These are phyloP conservation scores for Selenia dentaria DNA, from an alignment of 2,888 invertebrate species.

Conservation along the genomic window DNA sequence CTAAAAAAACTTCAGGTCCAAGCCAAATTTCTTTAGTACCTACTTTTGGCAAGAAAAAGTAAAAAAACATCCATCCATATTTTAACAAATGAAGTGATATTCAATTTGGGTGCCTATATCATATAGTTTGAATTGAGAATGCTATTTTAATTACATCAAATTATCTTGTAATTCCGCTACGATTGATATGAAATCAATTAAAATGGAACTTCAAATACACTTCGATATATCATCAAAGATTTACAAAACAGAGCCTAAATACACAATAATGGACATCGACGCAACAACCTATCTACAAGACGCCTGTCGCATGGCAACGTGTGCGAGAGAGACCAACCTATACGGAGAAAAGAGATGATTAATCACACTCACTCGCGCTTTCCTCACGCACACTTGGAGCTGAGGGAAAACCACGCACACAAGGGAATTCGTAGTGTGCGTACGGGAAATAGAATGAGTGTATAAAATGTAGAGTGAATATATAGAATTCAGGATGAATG, in stretches of 20 bases:
- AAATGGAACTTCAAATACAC: constrained; percentile 26
- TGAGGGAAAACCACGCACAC: constrained; percentile 43
- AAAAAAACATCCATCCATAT: no score
- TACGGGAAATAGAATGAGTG: constrained; percentile 41
- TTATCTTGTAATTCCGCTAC: no score
- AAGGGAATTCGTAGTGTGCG: constrained; percentile 34
- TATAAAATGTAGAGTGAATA: constrained; percentile 32
- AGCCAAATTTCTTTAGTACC: no score
- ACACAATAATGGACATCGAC: constrained; percentile 68
- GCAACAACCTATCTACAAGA: constrained; percentile 50
- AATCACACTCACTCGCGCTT: constrained; percentile 30
- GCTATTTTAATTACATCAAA: no score
- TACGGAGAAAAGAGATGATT: constrained; percentile 41
- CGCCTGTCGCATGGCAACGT: constrained; percentile 30
- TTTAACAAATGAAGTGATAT: no score
- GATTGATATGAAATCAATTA: constrained; percentile 28
- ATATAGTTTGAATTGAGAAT: no score
- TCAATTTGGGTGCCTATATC: no score
- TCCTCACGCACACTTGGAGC: constrained; percentile 35
- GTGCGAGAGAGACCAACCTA: constrained; percentile 40
- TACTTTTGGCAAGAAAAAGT: no score
- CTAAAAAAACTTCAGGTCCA: no score
- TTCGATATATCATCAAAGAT: constrained; percentile 29
- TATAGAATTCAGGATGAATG: constrained; percentile 16
- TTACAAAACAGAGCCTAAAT: constrained; percentile 33